Base-by-base conservation (phyloP, 2,888 invertebrate species). In the Syrista parreyssii region DNA sequence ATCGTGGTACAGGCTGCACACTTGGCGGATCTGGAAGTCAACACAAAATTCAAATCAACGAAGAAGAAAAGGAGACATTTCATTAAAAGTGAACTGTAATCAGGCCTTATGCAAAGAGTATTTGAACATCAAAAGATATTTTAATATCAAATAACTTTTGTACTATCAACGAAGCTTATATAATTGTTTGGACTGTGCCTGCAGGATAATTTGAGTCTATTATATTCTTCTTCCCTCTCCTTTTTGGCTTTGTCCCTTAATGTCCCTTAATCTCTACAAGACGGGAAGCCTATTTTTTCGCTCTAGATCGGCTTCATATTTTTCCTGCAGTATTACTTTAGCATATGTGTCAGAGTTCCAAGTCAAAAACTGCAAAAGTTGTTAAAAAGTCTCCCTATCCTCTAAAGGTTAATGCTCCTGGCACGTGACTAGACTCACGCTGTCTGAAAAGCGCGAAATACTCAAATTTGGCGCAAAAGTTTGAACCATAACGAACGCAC, bases 1-100 rank as follows among this genome's bases (percentile, higher is more conserved):
- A 94, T 15, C 94, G 94, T 0, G 96, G 96, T 4, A 94, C 91
- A 0, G 95, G 94, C 69, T 92, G 92, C 4, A 96, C 93, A 4
- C 94, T 94, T 0, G 97, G 96, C 0, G 96, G 93, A 91, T 95
- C 96, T 96, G 90, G 30, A 78, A 88, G 23, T 55, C 15, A 68
- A 68, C 79, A 79, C 73, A 75, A 33, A 68, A n/a, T 73, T 78
- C 2, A 11, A 55, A 6, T 23, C 6, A 6, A 15, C 23, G 23
- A 55, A 55, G 9, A 55, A 23, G 23, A 23, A 40, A 15, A 55
- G 4, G 40, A 55, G 23, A 55, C 23, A 55, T 55, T 23, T 23
- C 23, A 55, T 55, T 55, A 23, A 55, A 55, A 15, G 6, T 9
- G 23, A 23, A 55, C 23, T 15, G 23, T 55, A 55, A 55, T 2